Evolutionary conservation across 2,797 vertebrate genomes (phyloP).

Genomic region (Alosa sapidissima): DNA sequence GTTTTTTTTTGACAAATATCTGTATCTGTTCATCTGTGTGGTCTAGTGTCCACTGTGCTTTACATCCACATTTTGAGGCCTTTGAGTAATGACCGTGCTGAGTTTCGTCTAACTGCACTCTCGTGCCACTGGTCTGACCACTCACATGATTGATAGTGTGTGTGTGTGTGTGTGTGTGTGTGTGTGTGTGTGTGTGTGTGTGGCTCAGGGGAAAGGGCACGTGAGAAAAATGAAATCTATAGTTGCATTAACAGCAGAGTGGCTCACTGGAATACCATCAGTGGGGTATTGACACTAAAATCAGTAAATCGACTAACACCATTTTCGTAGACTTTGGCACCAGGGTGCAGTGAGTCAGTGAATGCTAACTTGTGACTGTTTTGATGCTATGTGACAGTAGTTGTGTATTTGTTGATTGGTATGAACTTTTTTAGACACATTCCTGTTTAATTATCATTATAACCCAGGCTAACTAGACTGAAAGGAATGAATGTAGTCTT

Average conservation of each 20-base stretch:
- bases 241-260: slow-evolving; percentile 6
- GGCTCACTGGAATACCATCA: slow-evolving; percentile 19
- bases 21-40: not conserved
- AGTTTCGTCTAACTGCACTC: not conserved
- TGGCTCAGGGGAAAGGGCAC: slow-evolving; percentile 2
- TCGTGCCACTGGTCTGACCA: not conserved
- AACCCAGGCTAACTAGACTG: not conserved
- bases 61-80: not conserved
- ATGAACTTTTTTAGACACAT: not conserved
- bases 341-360: not conserved
- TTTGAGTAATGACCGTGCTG: not conserved
- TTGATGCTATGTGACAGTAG: not conserved
- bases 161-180: too few relatives aligned
- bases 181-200: not conserved
- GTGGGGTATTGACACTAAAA: slow-evolving; percentile 23
- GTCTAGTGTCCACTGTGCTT: not conserved
- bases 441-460: slow-evolving; percentile 7
- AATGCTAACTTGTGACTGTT: not conserved
- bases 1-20: not conserved
- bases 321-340: not conserved
- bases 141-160: slow-evolving; percentile 1
- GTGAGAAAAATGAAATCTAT: slow-evolving; percentile 23
- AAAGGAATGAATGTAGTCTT: slow-evolving; percentile 1
- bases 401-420: slow-evolving; percentile 10
- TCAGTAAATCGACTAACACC: not conserved